Percentiles rank a stretch among this genome's conserved stretches.
Conservation (phyloP, 1,140 invertebrate genomes). For the Drosophila kanapiae region DNA sequence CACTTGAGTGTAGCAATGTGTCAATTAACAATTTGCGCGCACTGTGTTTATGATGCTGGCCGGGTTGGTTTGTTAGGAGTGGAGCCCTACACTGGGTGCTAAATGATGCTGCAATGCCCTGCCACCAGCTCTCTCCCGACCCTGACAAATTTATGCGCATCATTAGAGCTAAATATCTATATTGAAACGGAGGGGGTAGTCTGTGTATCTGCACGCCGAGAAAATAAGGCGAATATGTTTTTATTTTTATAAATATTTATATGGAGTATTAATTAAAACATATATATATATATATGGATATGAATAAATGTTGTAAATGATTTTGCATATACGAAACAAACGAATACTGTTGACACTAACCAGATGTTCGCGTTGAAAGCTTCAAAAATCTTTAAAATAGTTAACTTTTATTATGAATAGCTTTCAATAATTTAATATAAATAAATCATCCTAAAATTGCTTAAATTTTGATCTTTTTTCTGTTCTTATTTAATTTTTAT, state of each 20-base stretch:
- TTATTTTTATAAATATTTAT: not conserved
- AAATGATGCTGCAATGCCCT: conserved; percentile 27
- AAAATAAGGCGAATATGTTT: not conserved
- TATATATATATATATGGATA: too few species aligned
- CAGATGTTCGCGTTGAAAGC: too few species aligned
- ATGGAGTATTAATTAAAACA: not conserved
- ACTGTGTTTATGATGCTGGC: conserved; percentile 55
- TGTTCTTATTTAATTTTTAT: too few species aligned
- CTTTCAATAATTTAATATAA: too few species aligned
- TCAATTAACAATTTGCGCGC: conserved; percentile 73
- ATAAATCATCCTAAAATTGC: too few species aligned
- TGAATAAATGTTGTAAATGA: too few species aligned
- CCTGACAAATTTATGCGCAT: conserved; percentile 62
- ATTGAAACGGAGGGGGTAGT: conserved; percentile 18
- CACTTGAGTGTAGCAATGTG: conserved; percentile 67
- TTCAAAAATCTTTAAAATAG: too few species aligned
- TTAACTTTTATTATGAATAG: too few species aligned
- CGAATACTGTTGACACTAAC: too few species aligned
- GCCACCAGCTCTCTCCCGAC: conserved; percentile 8
- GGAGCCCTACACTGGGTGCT: conserved; percentile 10
- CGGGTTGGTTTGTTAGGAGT: not conserved
- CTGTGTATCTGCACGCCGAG: conserved; percentile 1
- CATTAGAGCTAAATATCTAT: conserved; percentile 54
- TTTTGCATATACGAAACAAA: too few species aligned
- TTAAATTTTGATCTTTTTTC: too few species aligned